phyloP scores from a whole-genome alignment of 2,888 invertebrate genomes.

The Punctoribates punctum region DNA sequence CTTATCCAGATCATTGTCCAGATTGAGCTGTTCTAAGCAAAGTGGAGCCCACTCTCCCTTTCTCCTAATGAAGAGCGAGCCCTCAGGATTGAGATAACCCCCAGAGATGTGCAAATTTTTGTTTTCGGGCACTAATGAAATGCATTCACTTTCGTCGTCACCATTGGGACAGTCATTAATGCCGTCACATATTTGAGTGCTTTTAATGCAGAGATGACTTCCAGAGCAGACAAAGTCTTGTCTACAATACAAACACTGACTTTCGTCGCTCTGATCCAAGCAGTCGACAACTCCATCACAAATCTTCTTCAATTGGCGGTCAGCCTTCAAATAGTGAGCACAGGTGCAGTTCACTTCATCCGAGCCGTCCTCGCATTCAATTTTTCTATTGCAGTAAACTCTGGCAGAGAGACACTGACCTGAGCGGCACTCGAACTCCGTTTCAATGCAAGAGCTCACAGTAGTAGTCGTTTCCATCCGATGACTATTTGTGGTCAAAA shows the following conservation, averaged over 20 bases:
- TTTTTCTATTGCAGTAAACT: neutral
- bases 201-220: conserved; percentile 19
- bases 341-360: conserved; percentile 56
- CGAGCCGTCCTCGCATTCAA: conserved; percentile 28
- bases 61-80: conserved; percentile 69
- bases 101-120: neutral
- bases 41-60: conserved; percentile 73
- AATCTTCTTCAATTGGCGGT: conserved; percentile 67
- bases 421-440: conserved; percentile 42
- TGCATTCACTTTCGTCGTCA: conserved; percentile 40
- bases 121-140: conserved; percentile 18
- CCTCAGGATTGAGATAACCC: conserved; percentile 52
- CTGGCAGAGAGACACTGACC: conserved; percentile 43
- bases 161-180: conserved; percentile 38
- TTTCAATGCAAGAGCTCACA: conserved; percentile 1
- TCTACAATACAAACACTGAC: conserved; percentile 7
- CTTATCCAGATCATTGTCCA: conserved; percentile 48
- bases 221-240: conserved; percentile 5
- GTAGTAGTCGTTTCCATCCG: conserved; percentile 13
- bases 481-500: neutral
- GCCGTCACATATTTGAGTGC: conserved; percentile 36
- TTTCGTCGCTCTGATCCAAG: conserved; percentile 62
- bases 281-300: conserved; percentile 76
- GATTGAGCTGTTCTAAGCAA: conserved; percentile 66
- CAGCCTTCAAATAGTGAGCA: conserved; percentile 68